These are phyloP conservation scores for Grus americana DNA, from an alignment of 2,113 vertebrate genomes.

Conservation along the genomic window DNA sequence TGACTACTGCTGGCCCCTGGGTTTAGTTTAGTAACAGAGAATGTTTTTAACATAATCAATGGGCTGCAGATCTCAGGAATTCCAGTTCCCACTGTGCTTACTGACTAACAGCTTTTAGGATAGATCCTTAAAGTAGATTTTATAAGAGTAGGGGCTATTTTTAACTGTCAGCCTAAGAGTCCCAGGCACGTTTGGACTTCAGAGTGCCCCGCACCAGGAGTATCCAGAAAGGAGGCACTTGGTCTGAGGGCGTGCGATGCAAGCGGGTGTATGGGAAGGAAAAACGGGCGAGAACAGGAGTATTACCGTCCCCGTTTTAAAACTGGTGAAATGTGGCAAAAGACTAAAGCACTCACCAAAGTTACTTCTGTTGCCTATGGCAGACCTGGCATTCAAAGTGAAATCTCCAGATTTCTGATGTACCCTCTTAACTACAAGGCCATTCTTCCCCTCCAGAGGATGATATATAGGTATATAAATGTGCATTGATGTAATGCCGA, in stretches of 20 bases:
- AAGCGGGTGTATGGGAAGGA: neutral
- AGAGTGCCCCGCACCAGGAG: neutral
- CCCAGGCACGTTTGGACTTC: neutral
- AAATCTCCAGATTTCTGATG: neutral
- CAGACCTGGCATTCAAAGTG: neutral
- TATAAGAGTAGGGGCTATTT: neutral
- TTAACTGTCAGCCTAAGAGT: neutral
- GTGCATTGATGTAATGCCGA: conserved; percentile 67
- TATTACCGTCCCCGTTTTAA: neutral
- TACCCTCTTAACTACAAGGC: neutral
- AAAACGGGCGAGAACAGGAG: neutral
- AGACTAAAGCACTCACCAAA: neutral
- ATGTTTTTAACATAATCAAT: neutral
- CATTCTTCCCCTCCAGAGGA: conserved; percentile 14
- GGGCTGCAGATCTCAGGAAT: neutral
- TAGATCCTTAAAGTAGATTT: neutral
- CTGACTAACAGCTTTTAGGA: neutral
- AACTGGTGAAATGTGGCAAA: neutral
- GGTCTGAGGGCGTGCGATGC: neutral
- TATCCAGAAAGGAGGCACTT: neutral
- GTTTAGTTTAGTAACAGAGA: neutral
- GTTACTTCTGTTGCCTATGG: neutral
- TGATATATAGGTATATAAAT: conserved; percentile 67
- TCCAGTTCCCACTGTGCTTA: neutral
- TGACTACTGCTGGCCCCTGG: neutral